phyloP scores from a whole-genome alignment of 2,888 invertebrate genomes.

The Heliconius erato region DNA sequence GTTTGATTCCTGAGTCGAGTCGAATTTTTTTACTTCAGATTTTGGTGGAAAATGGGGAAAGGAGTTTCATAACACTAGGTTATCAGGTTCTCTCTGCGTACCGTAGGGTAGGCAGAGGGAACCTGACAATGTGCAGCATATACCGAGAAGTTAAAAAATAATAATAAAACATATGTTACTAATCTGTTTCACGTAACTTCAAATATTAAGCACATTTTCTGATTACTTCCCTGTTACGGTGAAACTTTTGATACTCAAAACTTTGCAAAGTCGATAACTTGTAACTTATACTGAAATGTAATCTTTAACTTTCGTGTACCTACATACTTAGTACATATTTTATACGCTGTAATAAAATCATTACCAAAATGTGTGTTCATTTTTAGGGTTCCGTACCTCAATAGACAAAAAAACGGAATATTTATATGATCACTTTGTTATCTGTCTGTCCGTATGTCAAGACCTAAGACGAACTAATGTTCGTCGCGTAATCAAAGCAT shows the following conservation, averaged over 20 bases:
- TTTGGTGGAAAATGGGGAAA: background rate
- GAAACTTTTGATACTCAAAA: slow-evolving; percentile 6
- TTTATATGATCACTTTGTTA: too few relatives aligned
- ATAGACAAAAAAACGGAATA: too few relatives aligned
- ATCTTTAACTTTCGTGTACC: slow-evolving; percentile 2
- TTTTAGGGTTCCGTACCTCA: too few relatives aligned
- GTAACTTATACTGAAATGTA: background rate
- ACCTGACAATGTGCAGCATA: background rate
- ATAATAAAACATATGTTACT: background rate
- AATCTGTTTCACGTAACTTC: background rate
- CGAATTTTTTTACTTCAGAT: too few relatives aligned
- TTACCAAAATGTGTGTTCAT: too few relatives aligned
- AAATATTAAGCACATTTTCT: slow-evolving; percentile 1
- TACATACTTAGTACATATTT: background rate
- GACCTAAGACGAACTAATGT: too few relatives aligned
- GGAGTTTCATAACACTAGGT: background rate
- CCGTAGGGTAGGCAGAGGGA: background rate
- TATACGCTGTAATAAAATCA: background rate
- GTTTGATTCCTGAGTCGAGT: background rate
- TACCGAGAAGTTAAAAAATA: background rate
- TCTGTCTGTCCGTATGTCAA: too few relatives aligned
- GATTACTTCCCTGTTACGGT: background rate
- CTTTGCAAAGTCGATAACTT: slow-evolving; percentile 6
- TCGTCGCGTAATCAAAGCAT: too few relatives aligned
- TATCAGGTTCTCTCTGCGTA: background rate